Evolutionary conservation across 2,113 vertebrate species (phyloP).

Genomic region (Osmerus mordax): DNA sequence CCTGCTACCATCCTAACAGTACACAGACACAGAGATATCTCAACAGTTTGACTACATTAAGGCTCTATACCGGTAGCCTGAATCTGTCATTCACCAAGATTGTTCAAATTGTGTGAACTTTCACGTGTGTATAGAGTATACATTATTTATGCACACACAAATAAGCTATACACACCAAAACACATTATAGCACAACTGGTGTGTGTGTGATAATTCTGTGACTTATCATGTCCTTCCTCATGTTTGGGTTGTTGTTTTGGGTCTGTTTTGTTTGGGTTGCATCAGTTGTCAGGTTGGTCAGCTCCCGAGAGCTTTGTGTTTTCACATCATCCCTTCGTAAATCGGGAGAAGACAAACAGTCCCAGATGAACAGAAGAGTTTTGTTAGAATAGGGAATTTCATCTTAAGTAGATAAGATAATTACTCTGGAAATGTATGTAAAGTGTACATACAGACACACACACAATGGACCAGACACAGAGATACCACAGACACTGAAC

Average conservation of each 20-base stretch:
- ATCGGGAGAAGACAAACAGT: slow-evolving; percentile 14
- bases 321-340: slow-evolving; percentile 2
- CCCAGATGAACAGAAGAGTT: background rate
- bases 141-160: background rate
- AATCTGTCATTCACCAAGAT: no score
- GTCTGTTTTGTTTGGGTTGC: slow-evolving; percentile 1
- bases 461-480: slow-evolving; percentile 3
- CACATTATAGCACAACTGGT: no score
- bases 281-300: background rate
- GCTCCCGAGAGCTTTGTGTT: background rate
- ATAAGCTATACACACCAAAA: background rate
- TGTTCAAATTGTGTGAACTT: no score
- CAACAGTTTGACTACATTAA: background rate
- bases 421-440: background rate
- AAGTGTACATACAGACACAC: background rate
- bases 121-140: background rate
- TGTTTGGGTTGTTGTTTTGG: background rate
- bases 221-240: background rate
- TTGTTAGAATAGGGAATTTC: no score
- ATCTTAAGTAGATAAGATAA: no score
- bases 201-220: background rate
- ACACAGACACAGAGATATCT: background rate
- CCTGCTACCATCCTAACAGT: background rate
- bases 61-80: no score
- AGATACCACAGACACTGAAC: background rate